Evolutionary conservation across 1,140 invertebrate species (phyloP).

Genomic region (Trichomalopsis sarcophagae): DNA sequence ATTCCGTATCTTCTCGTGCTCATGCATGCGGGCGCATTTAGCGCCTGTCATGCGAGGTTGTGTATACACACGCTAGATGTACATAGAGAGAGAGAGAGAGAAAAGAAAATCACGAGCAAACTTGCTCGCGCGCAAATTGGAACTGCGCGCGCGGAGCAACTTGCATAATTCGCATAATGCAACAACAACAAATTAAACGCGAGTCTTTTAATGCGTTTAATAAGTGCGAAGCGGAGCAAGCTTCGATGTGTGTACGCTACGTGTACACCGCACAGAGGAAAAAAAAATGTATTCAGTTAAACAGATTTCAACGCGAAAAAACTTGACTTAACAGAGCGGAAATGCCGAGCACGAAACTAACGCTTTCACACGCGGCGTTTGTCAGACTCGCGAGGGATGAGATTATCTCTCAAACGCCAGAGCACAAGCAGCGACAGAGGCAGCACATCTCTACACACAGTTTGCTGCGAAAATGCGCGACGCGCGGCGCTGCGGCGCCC

Average conservation of each 20-base stretch:
- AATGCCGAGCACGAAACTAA: slow-evolving; percentile 16
- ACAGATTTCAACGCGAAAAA: not conserved
- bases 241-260: no score
- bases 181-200: no score
- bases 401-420: slow-evolving; percentile 61
- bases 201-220: no score
- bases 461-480: slow-evolving; percentile 50
- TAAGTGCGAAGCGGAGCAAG: no score
- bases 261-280: not conserved
- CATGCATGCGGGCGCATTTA: not conserved
- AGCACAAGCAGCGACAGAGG: not conserved
- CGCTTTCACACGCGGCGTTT: slow-evolving; percentile 34
- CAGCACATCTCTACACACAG: slow-evolving; percentile 1
- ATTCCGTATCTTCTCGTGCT: not conserved
- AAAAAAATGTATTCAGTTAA: not conserved
- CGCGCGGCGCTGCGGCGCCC: not conserved
- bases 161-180: no score
- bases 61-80: not conserved
- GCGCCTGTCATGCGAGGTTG: not conserved
- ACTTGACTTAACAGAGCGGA: not conserved
- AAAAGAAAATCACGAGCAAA: no score
- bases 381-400: slow-evolving; percentile 42
- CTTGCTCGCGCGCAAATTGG: no score
- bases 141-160: no score
- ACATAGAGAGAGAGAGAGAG: no score